These are phyloP conservation scores for Temnothorax nylanderi DNA, from an alignment of 1,140 invertebrate species.

Conservation along the genomic window DNA sequence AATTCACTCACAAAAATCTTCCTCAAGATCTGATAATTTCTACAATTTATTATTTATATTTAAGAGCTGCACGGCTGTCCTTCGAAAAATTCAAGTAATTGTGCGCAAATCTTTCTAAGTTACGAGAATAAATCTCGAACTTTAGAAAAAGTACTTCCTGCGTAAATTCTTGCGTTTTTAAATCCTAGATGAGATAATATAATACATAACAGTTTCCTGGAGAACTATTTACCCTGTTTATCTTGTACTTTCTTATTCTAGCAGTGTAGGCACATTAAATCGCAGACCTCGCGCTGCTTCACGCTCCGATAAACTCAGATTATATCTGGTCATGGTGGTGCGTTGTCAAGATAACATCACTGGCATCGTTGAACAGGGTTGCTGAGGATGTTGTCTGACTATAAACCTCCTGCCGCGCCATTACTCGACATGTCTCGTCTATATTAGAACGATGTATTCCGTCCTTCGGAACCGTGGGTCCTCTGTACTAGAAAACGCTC, in stretches of 20 bases:
- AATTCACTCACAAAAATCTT: not conserved
- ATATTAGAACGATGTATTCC: conserved; percentile 43
- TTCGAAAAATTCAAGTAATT: not conserved
- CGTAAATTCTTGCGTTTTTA: not conserved
- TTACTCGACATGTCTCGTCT: conserved; percentile 41
- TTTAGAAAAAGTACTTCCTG: not conserved
- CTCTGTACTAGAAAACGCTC: conserved; percentile 31
- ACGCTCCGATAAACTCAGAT: conserved; percentile 28
- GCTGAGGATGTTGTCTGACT: conserved; percentile 27
- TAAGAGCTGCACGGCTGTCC: not conserved
- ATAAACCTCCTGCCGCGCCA: conserved; percentile 24
- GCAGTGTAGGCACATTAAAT: not conserved
- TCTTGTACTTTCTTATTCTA: not conserved
- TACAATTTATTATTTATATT: not conserved
- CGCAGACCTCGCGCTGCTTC: not conserved
- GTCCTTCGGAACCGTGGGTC: conserved; percentile 2
- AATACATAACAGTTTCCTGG: not conserved
- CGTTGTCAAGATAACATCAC: conserved; percentile 35
- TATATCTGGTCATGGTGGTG: not conserved
- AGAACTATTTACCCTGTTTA: not conserved
- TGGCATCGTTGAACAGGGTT: conserved; percentile 7
- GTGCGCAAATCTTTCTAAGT: not conserved
- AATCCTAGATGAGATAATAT: not conserved
- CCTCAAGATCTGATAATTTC: not conserved
- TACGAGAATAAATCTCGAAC: not conserved